Percentiles rank a stretch among this genome's conserved stretches.
These are phyloP conservation scores for Pavo muticus DNA, from an alignment of 2,113 vertebrate genomes.

Conservation along the genomic window DNA sequence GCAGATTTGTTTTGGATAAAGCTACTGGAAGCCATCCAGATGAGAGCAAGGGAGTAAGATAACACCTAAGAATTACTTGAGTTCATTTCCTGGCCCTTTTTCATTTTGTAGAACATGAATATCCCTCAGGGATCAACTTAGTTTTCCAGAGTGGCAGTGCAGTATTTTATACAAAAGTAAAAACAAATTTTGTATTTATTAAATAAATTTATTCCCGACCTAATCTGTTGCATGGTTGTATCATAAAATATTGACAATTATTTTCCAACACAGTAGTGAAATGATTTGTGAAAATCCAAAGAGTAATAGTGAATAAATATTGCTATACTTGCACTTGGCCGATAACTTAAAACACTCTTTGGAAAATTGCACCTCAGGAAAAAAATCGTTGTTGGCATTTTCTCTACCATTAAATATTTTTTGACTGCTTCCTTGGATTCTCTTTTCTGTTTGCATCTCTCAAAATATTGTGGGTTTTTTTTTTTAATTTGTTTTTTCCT, in stretches of 20 bases:
- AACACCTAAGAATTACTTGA: too few relatives aligned
- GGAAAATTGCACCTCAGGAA: neutral
- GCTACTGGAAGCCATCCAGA: too few relatives aligned
- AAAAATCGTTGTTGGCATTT: neutral
- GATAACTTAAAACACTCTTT: neutral
- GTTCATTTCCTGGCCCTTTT: too few relatives aligned
- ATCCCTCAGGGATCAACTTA: too few relatives aligned
- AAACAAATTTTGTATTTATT: neutral
- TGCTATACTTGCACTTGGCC: neutral
- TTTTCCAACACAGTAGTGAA: neutral
- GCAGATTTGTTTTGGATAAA: too few relatives aligned
- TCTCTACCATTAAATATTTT: neutral
- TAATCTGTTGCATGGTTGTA: neutral
- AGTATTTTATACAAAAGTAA: too few relatives aligned
- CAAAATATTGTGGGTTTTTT: neutral
- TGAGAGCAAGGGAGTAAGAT: too few relatives aligned
- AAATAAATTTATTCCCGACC: neutral
- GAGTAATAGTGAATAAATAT: neutral
- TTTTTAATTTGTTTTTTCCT: neutral
- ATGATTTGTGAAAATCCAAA: neutral
- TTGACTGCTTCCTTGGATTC: neutral
- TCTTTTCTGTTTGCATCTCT: neutral
- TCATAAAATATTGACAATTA: neutral
- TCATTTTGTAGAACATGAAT: too few relatives aligned
- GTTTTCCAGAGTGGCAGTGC: too few relatives aligned